Conservation (phyloP, 2,797 vertebrate genomes). For the Lophius americanus region DNA sequence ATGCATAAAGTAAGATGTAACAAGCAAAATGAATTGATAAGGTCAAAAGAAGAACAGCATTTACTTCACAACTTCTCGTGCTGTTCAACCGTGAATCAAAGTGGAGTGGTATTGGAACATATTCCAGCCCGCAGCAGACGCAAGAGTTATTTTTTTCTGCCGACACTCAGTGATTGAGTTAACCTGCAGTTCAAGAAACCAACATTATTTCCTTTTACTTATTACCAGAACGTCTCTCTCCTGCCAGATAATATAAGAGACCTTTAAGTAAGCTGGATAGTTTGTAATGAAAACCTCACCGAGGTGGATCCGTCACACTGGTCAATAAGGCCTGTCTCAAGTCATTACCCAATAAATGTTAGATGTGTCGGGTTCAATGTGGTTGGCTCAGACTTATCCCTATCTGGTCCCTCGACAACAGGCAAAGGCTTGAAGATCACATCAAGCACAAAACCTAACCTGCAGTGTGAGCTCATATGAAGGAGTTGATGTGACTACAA, state of each 20-base stretch:
- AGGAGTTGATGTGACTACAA: constrained; percentile 14
- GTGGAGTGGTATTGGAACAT: constrained; percentile 19
- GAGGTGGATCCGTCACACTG: constrained; percentile 67
- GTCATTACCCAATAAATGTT: constrained; percentile 75
- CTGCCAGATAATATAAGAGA: constrained; percentile 65
- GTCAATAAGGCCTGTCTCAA: constrained; percentile 75
- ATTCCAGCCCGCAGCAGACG: constrained; percentile 25
- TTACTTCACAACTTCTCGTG: no score
- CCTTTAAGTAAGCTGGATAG: constrained; percentile 69
- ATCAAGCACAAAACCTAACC: constrained; percentile 13
- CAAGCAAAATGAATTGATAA: no score
- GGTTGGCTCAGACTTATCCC: constrained; percentile 54
- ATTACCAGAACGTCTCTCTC: constrained; percentile 62
- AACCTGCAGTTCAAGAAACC: constrained; percentile 59
- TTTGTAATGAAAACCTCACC: constrained; percentile 72
- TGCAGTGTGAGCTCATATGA: constrained; percentile 12
- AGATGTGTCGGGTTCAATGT: constrained; percentile 69
- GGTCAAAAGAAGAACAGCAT: no score
- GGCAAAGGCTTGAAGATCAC: constrained; percentile 20
- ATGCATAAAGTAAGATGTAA: no score
- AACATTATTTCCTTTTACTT: constrained; percentile 60
- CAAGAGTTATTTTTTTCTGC: constrained; percentile 42
- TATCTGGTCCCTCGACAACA: constrained; percentile 29
- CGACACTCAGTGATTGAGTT: constrained; percentile 58
- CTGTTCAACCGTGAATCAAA: no score